A percentile compares a stretch with the other conserved stretches of the same genome.
phyloP scores from a whole-genome alignment of 2,113 vertebrate genomes.

The Aldabrachelys gigantea region DNA sequence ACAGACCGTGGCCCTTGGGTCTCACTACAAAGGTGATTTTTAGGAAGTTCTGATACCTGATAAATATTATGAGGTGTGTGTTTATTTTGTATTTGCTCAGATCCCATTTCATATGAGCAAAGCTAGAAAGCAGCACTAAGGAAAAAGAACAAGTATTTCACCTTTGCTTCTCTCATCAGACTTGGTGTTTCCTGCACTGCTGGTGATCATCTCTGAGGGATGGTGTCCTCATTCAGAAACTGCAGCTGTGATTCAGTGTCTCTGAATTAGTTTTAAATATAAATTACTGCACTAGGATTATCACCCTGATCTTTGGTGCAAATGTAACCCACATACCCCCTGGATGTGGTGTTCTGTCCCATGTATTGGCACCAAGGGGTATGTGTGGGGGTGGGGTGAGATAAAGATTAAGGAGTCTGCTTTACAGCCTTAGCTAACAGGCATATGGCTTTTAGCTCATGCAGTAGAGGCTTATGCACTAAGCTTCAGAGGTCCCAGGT shows the following conservation, averaged over 20 bases:
- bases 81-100: not conserved
- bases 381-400: no score
- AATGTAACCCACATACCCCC: no score
- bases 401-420: no score
- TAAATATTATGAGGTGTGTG: not conserved
- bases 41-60: not conserved
- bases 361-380: no score
- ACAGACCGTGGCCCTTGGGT: not conserved
- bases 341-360: no score
- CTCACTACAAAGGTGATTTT: not conserved
- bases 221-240: not conserved
- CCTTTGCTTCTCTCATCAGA: not conserved
- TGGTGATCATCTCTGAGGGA: not conserved
- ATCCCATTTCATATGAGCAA: not conserved
- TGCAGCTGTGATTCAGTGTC: not conserved
- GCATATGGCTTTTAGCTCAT: no score
- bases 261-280: constrained; percentile 18
- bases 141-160: constrained; percentile 26
- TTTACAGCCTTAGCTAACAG: no score
- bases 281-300: not conserved
- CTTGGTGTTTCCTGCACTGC: not conserved
- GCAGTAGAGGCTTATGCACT: no score
- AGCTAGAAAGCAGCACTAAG: not conserved
- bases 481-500: no score
- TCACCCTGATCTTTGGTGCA: not conserved